Evolutionary conservation across 2,888 invertebrate genomes (phyloP).

Genomic region (Pollenia amentaria): DNA sequence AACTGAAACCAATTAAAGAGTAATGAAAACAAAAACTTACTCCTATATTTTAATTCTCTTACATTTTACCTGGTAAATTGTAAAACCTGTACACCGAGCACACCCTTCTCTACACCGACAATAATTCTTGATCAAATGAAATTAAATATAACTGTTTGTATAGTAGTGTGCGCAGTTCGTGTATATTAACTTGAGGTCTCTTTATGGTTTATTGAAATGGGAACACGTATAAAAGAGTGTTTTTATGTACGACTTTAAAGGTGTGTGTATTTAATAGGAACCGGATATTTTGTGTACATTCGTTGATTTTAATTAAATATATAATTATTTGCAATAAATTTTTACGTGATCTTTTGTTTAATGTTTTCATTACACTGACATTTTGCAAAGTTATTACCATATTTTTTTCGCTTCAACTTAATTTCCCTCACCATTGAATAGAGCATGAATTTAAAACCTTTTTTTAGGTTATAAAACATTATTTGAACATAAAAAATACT

Average conservation of each 20-base stretch:
- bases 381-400: neutral
- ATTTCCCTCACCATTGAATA: neutral
- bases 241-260: neutral
- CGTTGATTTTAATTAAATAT: conserved; percentile 11
- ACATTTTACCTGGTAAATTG: neutral
- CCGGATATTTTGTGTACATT: neutral
- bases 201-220: neutral
- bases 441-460: neutral
- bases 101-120: neutral
- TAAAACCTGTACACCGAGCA: neutral
- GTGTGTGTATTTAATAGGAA: neutral
- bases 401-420: neutral
- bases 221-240: neutral
- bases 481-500: neutral
- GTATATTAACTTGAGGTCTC: neutral
- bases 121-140: conserved; percentile 11
- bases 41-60: neutral
- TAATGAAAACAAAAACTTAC: conserved; percentile 35
- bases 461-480: conserved; percentile 13
- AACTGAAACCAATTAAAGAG: conserved; percentile 76
- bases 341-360: neutral
- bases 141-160: neutral
- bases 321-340: neutral
- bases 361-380: neutral
- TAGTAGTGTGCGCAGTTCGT: neutral